Base-by-base conservation (phyloP, 2,797 vertebrate genomes). In the Oreortyx pictus region DNA sequence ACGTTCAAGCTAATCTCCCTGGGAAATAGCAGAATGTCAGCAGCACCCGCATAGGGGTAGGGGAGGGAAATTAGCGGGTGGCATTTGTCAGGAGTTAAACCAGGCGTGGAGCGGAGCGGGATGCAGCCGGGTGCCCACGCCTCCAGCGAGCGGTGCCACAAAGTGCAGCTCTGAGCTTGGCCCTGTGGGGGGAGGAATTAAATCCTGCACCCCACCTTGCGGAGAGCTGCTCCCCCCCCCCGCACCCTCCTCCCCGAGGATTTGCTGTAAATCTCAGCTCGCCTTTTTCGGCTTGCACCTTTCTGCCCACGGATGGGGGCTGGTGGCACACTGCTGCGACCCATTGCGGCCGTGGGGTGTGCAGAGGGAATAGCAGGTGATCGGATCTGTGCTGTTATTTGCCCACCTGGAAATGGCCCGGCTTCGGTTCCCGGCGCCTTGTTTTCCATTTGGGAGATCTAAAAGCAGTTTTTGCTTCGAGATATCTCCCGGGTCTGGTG, bases 11-110 rank as follows among this genome's bases (percentile, higher is more conserved):
- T 96, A 97, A 97, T 97, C 95, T 95, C 95, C 37, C 10, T 3
- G 93, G 96, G 91, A 97, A 96, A 96, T 94, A 95, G 64, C 95
- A 95, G 92, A 97, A 97, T 97, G 96, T 96, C 96, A 96, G 86
- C 39, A 12, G 96, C 86, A 86, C 91, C 91, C 93, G 64, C 89
- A 88, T 49, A 71, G 68, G 67, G 54, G 46, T 41, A 89, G 76
- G 56, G 90, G 67, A 77, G 67, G 8, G 39, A 73, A 90, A 89
- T 86, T 59, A 67, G 25, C 84, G 25, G 72, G 84, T 83, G 88
- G 47, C 62, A 74, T 97, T 95, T 96, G 95, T 97, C 97, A 98
- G 89, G 86, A 74, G 97, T 73, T 94, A 95, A 97, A 96, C 65
- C 89, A 97, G 96, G 94, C 86, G 0, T 96, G 88, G 94, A 81